Conservation (phyloP, 2,113 vertebrate genomes). For the Thunnus maccoyii region DNA sequence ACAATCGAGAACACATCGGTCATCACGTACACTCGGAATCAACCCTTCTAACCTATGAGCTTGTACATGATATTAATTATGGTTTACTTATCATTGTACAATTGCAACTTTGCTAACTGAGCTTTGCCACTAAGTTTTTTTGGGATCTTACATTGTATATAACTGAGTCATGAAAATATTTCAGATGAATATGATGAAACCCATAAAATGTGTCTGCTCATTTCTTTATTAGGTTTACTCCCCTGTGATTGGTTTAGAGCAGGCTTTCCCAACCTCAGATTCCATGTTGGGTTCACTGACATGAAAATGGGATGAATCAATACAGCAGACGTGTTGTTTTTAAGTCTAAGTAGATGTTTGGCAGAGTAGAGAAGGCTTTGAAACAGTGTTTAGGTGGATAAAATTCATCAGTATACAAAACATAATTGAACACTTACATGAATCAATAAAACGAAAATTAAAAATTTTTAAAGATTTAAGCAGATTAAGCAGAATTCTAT, state of each 20-base stretch:
- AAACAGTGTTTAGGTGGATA: neutral
- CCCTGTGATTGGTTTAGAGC: neutral
- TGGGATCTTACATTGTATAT: slow-evolving; percentile 69
- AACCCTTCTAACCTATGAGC: slow-evolving; percentile 40
- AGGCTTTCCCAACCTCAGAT: neutral
- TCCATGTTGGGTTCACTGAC: neutral
- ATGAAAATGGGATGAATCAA: slow-evolving; percentile 17
- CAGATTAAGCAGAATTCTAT: no score
- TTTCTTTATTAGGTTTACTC: slow-evolving; percentile 40
- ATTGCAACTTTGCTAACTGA: slow-evolving; percentile 63
- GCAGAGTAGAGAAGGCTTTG: neutral
- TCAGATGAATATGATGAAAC: slow-evolving; percentile 65
- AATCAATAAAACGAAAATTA: no score
- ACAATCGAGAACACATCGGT: slow-evolving; percentile 37
- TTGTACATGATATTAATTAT: slow-evolving; percentile 58
- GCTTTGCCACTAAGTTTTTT: slow-evolving; percentile 57
- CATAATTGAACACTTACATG: no score
- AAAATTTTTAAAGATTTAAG: no score
- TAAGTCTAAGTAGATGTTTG: neutral
- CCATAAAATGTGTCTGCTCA: slow-evolving; percentile 42
- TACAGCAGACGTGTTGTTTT: slow-evolving; percentile 34
- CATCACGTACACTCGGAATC: slow-evolving; percentile 58
- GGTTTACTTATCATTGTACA: slow-evolving; percentile 55
- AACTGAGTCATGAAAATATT: slow-evolving; percentile 66
- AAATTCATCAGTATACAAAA: no score